Base-by-base conservation (phyloP, 2,888 invertebrate genomes). In the Microctonus aethiopoides region DNA sequence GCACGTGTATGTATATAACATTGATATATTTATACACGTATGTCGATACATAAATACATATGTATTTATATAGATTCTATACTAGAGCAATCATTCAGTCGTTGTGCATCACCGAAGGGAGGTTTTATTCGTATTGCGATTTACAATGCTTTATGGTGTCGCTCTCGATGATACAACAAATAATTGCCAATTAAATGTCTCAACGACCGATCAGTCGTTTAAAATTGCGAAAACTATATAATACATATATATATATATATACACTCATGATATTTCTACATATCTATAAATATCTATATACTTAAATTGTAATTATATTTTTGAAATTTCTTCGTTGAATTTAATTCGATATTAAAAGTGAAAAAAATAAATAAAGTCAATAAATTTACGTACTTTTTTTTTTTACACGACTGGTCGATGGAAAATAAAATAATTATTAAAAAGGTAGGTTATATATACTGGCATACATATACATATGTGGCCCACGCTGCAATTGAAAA, bases 181-280 rank as follows among this genome's bases (percentile, higher is more conserved):
- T 82, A 82, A 82, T 83, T 82, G 83, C 83, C 83, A 82, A 82
- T 82, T 83, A 82, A 81, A 82, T 75, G 79, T 79, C 72, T 75
- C 70, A 76, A 70, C 72, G 77, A 81, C 81, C 77, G 77, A 81
- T 81, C n/a, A 77, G 71, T 72, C 71, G 70, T 74, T 74, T 71
- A 71, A 73, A 75, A 75, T 74, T 72, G 72, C 75, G 73, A 75
- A 75, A 70, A 65, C 52, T 64, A 10, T 20, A 32, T 32, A n/a
- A 34, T 34, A 16, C 59, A 16, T 34, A 32, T 59, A 34, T 36
- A 32, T 32, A 32, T 32, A 32, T 32, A 32, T 32, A 32, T 54
- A 16, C 32, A 11, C n/a, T 32, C 20, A 13, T 11, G 9, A 26
- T 13, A 16, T 20, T 29, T 46, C 22, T 6, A 7, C 7, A 22